Base-by-base conservation (phyloP, 2,888 invertebrate genomes). In the Sisyra nigra region DNA sequence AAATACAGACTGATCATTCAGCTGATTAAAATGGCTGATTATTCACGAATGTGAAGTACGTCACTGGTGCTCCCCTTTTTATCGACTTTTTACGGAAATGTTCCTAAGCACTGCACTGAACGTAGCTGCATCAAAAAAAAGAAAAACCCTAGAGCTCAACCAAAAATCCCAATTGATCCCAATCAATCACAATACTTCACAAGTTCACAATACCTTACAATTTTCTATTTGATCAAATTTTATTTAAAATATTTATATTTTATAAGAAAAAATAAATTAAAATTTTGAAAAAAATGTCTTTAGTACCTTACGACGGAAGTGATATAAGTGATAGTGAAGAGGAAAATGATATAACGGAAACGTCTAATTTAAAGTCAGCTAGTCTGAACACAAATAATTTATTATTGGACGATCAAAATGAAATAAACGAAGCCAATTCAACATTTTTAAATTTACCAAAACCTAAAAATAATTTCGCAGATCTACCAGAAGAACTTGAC, bases 221-320 rank as follows among this genome's bases (percentile, higher is more conserved):
- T 5, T 24, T 24, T 24, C 24, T 3, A 24, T 24, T 3, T 5
- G 3, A 5, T 24, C 24, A 7, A 24, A 5, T 6, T 33, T 33
- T 33, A 13, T 13, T 33, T 5, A 33, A 8, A 33, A 33, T 8
- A 13, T 8, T 33, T 33, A n/a, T 33, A 6, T 33, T 33, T 33
- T 33, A 13, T 6, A 6, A 6, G 33, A 13, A 33, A 33, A 33
- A 6, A 33, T 6, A 18, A 17, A 14, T 37, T 36, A 15, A 36
- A 36, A 11, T 8, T 10, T 5, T n/a, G 15, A 36, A 14, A 13
- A 36, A 30, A 37, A 74, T 75, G 75, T 71, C 75, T 33, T 60
- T 76, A 51, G 76, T 76, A 32, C 72, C 74, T 1, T 76, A 76
- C 48, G 74, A 66, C 17, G 67, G 69, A 10, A 65, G 43, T 31